Conservation (phyloP, 2,888 invertebrate genomes). For the Candidula unifasciata region DNA sequence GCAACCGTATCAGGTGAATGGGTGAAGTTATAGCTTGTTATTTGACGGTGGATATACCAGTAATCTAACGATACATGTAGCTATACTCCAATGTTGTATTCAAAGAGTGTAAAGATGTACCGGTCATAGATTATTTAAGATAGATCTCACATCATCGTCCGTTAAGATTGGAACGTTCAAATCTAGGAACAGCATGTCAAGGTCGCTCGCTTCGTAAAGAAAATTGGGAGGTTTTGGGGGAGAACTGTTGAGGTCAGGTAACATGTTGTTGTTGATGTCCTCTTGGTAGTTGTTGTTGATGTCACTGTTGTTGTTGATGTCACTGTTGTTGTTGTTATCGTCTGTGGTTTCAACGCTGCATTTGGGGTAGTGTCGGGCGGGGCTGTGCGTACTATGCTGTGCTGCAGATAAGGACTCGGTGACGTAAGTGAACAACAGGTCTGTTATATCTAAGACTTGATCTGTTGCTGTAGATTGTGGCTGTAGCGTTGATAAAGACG, state of each 20-base stretch:
- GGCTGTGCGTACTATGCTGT: neutral
- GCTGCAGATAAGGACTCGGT: neutral
- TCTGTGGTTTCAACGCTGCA: neutral
- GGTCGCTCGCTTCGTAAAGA: conserved; percentile 13
- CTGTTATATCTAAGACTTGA: neutral
- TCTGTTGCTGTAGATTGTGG: neutral
- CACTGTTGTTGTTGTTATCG: conserved; percentile 38
- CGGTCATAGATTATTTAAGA: conserved; percentile 33
- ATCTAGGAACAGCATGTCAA: conserved; percentile 32
- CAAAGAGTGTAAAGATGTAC: too few relatives aligned
- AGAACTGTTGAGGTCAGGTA: neutral
- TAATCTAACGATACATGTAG: neutral
- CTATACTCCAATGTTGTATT: neutral
- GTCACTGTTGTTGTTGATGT: neutral
- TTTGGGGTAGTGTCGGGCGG: neutral
- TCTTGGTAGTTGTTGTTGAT: conserved; percentile 9
- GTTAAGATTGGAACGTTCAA: conserved; percentile 23
- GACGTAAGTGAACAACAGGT: conserved; percentile 3
- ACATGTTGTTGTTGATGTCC: neutral
- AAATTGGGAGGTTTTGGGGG: neutral
- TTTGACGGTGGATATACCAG: neutral
- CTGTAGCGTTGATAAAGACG: neutral
- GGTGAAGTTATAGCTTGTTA: too few relatives aligned
- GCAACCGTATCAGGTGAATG: too few relatives aligned
- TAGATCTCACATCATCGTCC: conserved; percentile 35